Evolutionary conservation across 2,113 vertebrate species (phyloP).

Genomic region (Muscicapa adusta): DNA sequence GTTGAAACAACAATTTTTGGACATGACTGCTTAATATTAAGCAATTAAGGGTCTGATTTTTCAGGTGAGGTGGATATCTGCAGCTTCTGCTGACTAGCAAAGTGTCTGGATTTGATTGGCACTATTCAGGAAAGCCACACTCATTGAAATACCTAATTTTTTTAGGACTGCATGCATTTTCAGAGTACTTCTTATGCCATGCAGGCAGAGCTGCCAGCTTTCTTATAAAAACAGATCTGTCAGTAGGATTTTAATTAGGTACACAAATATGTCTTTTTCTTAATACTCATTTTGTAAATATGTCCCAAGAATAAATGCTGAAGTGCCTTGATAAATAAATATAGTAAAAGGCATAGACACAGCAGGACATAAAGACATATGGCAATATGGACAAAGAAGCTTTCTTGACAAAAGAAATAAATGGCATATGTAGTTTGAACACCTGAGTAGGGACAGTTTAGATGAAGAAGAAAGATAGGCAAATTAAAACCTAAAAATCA

Average conservation of each 20-base stretch:
- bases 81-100: neutral
- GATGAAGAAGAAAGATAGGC: conserved; percentile 72
- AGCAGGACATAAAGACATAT: conserved; percentile 58
- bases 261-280: neutral
- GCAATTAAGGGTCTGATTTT: neutral
- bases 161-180: neutral
- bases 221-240: neutral
- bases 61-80: neutral
- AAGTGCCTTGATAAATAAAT: conserved; percentile 44
- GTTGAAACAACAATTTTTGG: fast-evolving
- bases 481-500: conserved; percentile 67
- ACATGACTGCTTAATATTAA: neutral
- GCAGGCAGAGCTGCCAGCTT: neutral
- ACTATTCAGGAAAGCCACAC: neutral
- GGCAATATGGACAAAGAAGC: neutral
- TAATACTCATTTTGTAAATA: neutral
- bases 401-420: conserved; percentile 71
- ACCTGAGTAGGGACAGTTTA: conserved; percentile 33
- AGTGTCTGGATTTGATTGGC: neutral
- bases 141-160: neutral
- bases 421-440: conserved; percentile 56
- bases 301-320: neutral
- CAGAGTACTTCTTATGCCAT: neutral
- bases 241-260: neutral
- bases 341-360: conserved; percentile 39